A percentile compares a stretch with the other conserved stretches of the same genome.
Conservation (phyloP, 2,797 vertebrate genomes). For the Nyctibius grandis region DNA sequence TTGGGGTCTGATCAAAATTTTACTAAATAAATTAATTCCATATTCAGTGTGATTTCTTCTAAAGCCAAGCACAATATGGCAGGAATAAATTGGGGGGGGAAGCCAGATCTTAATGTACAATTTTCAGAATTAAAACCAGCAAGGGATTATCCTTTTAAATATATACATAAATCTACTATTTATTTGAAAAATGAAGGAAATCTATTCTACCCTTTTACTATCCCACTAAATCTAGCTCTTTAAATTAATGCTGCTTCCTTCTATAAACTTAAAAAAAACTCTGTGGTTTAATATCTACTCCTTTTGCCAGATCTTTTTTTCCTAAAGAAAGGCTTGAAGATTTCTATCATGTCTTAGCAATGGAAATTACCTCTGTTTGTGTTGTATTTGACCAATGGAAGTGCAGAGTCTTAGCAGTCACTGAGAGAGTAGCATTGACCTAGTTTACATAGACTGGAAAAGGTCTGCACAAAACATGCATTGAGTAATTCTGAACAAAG, state of each 20-base stretch:
- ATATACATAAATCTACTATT: background rate
- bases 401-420: background rate
- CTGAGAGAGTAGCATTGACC: slow-evolving; percentile 12
- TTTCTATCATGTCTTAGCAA: background rate
- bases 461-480: slow-evolving; percentile 48
- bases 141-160: background rate
- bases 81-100: background rate
- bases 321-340: background rate
- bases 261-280: background rate
- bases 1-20: background rate
- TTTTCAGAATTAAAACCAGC: background rate
- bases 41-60: background rate
- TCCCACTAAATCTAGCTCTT: background rate
- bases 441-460: slow-evolving; percentile 32
- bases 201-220: background rate
- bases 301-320: background rate
- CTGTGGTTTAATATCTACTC: background rate
- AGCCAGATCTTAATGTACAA: background rate
- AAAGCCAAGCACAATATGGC: background rate
- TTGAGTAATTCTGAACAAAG: slow-evolving; percentile 49
- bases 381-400: background rate
- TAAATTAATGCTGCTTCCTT: background rate
- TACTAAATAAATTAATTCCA: background rate
- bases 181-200: background rate
- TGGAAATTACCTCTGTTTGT: background rate